A percentile compares a stretch with the other conserved stretches of the same genome.
Conservation (phyloP, 2,888 invertebrate species). For the Tipula vernalis region DNA sequence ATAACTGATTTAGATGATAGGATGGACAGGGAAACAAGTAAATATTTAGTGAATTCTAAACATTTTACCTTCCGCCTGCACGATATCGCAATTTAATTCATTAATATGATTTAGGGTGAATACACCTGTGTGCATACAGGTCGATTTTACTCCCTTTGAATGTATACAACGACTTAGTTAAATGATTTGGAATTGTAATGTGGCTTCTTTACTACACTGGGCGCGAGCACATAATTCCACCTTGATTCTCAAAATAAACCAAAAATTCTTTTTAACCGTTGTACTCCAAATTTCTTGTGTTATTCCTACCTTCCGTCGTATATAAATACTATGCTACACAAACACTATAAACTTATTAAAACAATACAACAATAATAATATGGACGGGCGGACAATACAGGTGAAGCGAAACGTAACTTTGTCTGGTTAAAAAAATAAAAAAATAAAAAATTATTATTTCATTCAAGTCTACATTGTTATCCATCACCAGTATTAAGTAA, state of each 20-base stretch:
- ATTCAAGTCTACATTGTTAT: background rate
- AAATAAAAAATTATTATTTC: background rate
- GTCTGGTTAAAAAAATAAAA: background rate
- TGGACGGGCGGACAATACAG: slow-evolving; percentile 14
- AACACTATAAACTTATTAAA: background rate
- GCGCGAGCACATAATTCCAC: background rate
- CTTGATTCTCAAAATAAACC: background rate
- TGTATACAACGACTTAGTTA: background rate
- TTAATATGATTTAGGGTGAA: background rate
- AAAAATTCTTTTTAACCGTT: background rate
- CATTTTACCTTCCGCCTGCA: background rate
- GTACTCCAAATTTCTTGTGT: background rate
- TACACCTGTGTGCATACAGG: background rate
- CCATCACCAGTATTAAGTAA: background rate
- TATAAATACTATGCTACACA: background rate
- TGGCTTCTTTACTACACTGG: background rate
- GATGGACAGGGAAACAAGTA: background rate
- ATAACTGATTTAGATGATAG: background rate
- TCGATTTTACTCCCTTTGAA: background rate
- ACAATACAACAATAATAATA: background rate
- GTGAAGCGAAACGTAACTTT: slow-evolving; percentile 15
- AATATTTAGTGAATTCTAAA: background rate
- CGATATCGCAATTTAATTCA: background rate
- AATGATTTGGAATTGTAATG: background rate
- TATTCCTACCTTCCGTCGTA: background rate